Evolutionary conservation across 2,113 vertebrate species (phyloP).

Genomic region (Chamaea fasciata): DNA sequence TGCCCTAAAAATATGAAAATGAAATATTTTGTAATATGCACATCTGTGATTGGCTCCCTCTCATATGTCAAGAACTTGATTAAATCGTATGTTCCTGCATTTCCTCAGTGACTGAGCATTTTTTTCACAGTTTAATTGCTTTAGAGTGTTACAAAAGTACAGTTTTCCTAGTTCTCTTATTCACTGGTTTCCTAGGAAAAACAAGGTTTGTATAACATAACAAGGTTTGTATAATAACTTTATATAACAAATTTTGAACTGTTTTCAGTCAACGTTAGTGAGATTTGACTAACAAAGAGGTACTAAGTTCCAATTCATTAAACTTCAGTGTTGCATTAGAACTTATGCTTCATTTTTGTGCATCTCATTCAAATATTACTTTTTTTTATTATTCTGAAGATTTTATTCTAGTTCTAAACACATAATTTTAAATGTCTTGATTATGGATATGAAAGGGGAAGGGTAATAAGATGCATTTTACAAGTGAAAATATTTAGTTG

Average conservation of each 20-base stretch:
- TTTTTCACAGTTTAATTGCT: constrained; percentile 19
- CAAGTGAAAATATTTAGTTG: not conserved
- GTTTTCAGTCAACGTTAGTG: not conserved
- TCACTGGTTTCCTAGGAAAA: not conserved
- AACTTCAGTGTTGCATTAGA: not conserved
- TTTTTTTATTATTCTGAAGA: not conserved
- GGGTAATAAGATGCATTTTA: not conserved
- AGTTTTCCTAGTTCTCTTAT: not conserved
- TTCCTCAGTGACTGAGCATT: constrained; percentile 13
- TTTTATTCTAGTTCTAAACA: not conserved
- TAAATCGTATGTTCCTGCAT: not conserved
- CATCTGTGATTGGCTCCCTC: not conserved
- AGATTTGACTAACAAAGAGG: not conserved
- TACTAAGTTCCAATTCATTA: not conserved
- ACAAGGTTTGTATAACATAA: not conserved
- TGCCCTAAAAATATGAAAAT: constrained; percentile 3
- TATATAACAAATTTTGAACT: not conserved
- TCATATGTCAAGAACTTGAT: constrained; percentile 4
- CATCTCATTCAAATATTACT: not conserved
- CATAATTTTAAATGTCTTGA: not conserved
- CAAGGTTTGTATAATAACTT: not conserved
- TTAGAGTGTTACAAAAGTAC: not conserved
- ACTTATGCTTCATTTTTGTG: not conserved
- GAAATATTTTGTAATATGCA: not conserved
- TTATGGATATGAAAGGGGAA: not conserved